These are phyloP conservation scores for Lobophora halterata DNA, from an alignment of 2,888 invertebrate genomes.

Conservation along the genomic window DNA sequence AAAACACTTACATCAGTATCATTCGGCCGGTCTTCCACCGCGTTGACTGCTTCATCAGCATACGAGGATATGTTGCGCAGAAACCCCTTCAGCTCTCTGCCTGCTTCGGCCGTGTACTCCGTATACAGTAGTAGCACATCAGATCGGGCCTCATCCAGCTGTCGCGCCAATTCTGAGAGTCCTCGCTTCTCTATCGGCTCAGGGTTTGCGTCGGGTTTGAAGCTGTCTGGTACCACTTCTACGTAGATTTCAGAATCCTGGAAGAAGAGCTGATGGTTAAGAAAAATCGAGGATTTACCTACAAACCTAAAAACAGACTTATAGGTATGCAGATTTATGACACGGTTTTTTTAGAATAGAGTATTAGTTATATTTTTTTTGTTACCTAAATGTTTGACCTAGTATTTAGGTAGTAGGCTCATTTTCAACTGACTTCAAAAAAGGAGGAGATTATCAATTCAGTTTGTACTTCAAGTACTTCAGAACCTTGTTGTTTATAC, in stretches of 20 bases:
- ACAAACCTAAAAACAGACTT: no score
- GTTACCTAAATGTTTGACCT: no score
- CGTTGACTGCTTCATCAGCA: constrained; percentile 38
- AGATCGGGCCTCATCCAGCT: constrained; percentile 46
- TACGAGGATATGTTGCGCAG: constrained; percentile 49
- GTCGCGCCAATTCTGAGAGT: constrained; percentile 46
- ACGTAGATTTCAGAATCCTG: constrained; percentile 38
- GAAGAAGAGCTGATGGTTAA: no score
- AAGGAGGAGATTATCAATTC: no score
- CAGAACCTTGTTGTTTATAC: no score
- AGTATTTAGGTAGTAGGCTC: no score
- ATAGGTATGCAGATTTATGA: no score
- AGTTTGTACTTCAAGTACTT: no score
- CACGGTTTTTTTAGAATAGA: no score
- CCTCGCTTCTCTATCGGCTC: constrained; percentile 48
- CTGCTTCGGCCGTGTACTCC: constrained; percentile 54
- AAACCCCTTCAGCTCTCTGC: constrained; percentile 53
- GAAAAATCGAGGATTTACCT: no score
- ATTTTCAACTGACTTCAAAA: no score
- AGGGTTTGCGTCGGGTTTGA: constrained; percentile 11
- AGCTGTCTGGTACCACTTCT: constrained; percentile 15
- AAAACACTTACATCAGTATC: constrained; percentile 46
- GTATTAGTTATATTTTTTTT: no score
- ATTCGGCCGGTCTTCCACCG: constrained; percentile 29
- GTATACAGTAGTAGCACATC: constrained; percentile 63